A percentile compares a stretch with the other conserved stretches of the same genome.
Evolutionary conservation across 2,888 invertebrate genomes (phyloP).

Genomic region (Sicus ferrugineus): DNA sequence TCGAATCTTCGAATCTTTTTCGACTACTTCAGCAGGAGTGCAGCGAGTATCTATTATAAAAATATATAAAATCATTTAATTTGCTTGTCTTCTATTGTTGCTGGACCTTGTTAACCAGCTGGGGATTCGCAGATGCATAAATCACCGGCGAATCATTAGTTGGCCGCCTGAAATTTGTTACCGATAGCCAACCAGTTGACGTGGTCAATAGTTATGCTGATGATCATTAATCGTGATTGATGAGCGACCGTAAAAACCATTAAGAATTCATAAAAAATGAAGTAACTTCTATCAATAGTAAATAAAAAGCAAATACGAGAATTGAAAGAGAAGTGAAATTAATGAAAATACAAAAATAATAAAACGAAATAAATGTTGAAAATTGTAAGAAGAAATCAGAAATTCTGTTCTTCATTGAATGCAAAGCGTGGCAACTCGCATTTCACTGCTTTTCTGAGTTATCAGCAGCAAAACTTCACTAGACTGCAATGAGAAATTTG

Average conservation of each 20-base stretch:
- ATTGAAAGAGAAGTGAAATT: background rate
- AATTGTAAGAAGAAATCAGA: background rate
- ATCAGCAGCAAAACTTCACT: background rate
- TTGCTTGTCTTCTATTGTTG: background rate
- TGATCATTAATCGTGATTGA: no score
- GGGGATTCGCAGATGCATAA: background rate
- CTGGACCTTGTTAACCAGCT: slow-evolving; percentile 6
- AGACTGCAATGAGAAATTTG: background rate
- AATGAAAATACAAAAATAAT: background rate
- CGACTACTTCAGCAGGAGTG: no score
- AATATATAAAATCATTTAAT: no score
- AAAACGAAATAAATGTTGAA: background rate
- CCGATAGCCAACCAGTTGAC: no score
- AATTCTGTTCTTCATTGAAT: no score
- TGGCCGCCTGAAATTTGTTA: no score
- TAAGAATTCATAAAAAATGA: background rate
- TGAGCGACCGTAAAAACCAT: background rate
- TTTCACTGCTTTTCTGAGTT: background rate
- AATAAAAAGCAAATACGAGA: background rate
- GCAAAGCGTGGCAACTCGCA: no score
- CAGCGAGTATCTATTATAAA: no score
- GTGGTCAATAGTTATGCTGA: no score
- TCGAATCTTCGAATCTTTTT: no score
- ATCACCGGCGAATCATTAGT: background rate
- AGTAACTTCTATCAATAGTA: background rate